phyloP scores from a whole-genome alignment of 2,113 vertebrate genomes.

The Leptobrachium ailaonicum region DNA sequence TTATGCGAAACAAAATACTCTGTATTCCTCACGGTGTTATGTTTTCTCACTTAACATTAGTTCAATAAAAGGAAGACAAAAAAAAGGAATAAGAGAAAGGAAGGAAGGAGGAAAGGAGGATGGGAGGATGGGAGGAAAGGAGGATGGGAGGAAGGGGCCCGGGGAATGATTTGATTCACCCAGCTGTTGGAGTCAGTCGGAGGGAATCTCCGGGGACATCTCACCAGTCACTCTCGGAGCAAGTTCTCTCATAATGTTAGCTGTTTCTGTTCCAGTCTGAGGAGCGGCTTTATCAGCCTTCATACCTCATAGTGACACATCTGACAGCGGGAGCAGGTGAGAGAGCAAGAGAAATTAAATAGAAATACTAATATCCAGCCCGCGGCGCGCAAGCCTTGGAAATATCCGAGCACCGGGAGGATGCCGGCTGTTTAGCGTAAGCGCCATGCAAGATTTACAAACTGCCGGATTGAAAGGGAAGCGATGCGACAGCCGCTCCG shows the following conservation, averaged over 20 bases:
- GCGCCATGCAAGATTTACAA: background rate
- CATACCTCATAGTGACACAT: constrained; percentile 36
- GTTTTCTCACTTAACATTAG: background rate
- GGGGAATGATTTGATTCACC: background rate
- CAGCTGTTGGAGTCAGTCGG: background rate
- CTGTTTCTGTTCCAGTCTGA: constrained; percentile 10
- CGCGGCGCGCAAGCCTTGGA: background rate
- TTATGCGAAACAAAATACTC: too few species aligned
- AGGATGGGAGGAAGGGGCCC: background rate
- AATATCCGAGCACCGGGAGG: background rate
- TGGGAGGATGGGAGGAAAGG: background rate
- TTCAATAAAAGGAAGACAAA: background rate
- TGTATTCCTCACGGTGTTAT: background rate
- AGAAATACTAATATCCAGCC: constrained; percentile 26
- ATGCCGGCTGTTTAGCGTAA: constrained; percentile 6
- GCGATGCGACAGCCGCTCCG: background rate
- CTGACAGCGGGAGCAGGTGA: constrained; percentile 31
- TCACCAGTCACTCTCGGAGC: background rate
- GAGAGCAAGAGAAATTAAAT: constrained; percentile 22
- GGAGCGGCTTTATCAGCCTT: constrained; percentile 13
- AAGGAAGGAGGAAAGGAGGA: background rate
- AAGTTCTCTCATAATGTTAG: background rate
- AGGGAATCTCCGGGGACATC: background rate
- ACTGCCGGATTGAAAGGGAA: background rate
- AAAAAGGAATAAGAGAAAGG: too few species aligned